Base-by-base conservation (phyloP, 2,888 invertebrate genomes). In the Cabera pusaria region DNA sequence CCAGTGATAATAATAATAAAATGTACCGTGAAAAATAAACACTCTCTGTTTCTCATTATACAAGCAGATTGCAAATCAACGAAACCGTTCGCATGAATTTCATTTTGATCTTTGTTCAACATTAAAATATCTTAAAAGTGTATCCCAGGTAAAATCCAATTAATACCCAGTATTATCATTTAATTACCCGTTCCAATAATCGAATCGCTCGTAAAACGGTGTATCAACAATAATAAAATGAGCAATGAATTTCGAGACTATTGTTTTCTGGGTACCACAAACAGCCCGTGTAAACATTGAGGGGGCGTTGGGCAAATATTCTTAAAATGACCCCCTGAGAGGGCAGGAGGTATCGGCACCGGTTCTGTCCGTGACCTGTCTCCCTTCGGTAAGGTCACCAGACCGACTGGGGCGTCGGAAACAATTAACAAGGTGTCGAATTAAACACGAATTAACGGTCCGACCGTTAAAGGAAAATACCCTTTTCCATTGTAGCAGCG, bases 391-490 rank as follows among this genome's bases (percentile, higher is more conserved):
- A 75, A 82, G 87, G 87, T 85, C 86, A 80, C 85, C 85, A 85
- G 79, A 83, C 81, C 77, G 79, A 78, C 81, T 69, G 71, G 76
- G 79, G 83, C 75, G 82, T 80, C 73, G 79, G 73, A 87, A 87
- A 87, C 87, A 88, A 88, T 88, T 88, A 88, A 88, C 88, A 82
- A 88, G 88, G 88, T 88, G 88, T 88, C 88, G 88, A 88, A 88
- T 88, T 88, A 88, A 83, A 88, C 84, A 80, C 84, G 82, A 86
- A 85, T 88, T 88, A 88, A 82, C 85, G 85, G 73, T 80, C 69
- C 64, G 71, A 76, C 78, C 82, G 83, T 85, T 82, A 85, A 80
- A 84, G 84, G 84, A 84, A 81, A 82, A 79, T 69, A 81, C 85
- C 88, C 86, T 86, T 87, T 83, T 78, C 84, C 85, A 86, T 87